phyloP scores from a whole-genome alignment of 1,140 invertebrate species.

The Dendroctonus valens region DNA sequence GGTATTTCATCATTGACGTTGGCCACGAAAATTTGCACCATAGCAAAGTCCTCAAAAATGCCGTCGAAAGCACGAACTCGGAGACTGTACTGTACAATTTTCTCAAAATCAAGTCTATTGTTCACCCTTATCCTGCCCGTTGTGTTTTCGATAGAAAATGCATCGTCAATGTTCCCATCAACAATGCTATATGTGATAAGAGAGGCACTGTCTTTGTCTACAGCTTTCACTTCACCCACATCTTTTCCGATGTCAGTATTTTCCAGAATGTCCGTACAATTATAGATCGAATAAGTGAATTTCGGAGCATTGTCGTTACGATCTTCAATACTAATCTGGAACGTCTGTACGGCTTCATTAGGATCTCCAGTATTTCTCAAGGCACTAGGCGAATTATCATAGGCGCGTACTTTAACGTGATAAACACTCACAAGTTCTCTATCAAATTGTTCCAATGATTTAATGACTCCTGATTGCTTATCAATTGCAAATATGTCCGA shows the following conservation, averaged over 20 bases:
- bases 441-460: slow-evolving; percentile 74
- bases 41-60: slow-evolving; percentile 69
- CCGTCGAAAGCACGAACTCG: slow-evolving; percentile 78
- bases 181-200: slow-evolving; percentile 78
- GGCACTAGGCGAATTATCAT: slow-evolving; percentile 83
- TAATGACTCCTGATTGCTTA: slow-evolving; percentile 78
- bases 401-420: slow-evolving; percentile 80
- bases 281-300: slow-evolving; percentile 72
- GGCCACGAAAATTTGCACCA: slow-evolving; percentile 73
- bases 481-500: slow-evolving; percentile 76
- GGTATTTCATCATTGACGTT: slow-evolving; percentile 85
- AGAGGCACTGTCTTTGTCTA: slow-evolving; percentile 78
- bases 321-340: slow-evolving; percentile 85
- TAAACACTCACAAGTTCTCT: slow-evolving; percentile 76
- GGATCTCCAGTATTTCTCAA: slow-evolving; percentile 68
- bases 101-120: slow-evolving; percentile 80
- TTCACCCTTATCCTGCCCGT: slow-evolving; percentile 80
- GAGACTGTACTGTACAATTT: slow-evolving; percentile 72
- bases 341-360: slow-evolving; percentile 69
- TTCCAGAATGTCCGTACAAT: slow-evolving; percentile 75
- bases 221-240: slow-evolving; percentile 79
- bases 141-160: slow-evolving; percentile 73
- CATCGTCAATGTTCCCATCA: slow-evolving; percentile 72
- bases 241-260: slow-evolving; percentile 75
- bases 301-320: slow-evolving; percentile 86